Base-by-base conservation (phyloP, 2,888 invertebrate species). In the Sminthurides aquaticus region DNA sequence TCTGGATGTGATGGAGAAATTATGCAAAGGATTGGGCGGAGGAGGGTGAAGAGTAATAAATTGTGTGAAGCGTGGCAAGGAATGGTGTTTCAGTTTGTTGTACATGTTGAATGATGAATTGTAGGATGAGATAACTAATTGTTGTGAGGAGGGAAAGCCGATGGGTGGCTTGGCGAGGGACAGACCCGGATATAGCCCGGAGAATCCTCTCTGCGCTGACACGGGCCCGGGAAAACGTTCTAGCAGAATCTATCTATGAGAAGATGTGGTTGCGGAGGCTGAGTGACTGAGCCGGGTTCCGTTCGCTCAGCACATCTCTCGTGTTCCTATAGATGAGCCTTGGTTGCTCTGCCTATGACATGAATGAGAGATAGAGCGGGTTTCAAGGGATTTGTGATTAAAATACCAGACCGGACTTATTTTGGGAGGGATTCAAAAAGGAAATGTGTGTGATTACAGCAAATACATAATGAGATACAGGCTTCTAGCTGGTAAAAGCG, bases 381-480 rank as follows among this genome's bases (percentile, higher is more conserved):
- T 34, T 34, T 34, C 5, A 5, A 34, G 43, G 43, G 43, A 34
- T 34, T 34, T 52, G 20, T 52, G 52, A 52, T 52, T 52, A 52
- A 52, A 52, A 52, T 52, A 52, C 52, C 52, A 52, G 52, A 20
- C 52, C 22, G 52, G 52, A 52, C 8, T 20, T 22, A 22, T 8
- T 52, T 52, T 22, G 11, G 5, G 52, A 22, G 52, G 43, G 43
- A 34, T 34, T 34, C 43, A 34, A 34, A 34, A 34, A 34, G 43
- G 8, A 5, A 15, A 18, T 5, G 20, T 22, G 52, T 20, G 20
- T 52, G 20, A 52, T 20, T 52, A 20, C 52, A 52, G 52, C 8
- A 52, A 52, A 52, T 52, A 20, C 52, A 52, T 52, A 52, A 52
- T 52, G 52, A 52, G 52, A 34, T 34, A 34, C 43, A 34, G 8